phyloP scores from a whole-genome alignment of 1,140 invertebrate genomes.

The Carposina sasakii region DNA sequence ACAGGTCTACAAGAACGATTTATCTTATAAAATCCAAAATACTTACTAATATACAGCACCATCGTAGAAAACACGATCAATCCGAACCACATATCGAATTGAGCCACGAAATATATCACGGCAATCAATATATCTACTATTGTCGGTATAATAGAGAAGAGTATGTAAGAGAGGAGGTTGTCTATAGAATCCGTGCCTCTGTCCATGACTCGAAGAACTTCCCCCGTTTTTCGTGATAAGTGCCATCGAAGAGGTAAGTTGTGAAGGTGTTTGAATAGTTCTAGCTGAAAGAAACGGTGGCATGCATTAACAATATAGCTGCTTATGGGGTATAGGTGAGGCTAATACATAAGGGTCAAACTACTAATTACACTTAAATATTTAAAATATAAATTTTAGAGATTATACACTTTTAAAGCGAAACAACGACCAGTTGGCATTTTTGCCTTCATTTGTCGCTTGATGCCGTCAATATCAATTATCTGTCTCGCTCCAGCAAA shows the following conservation, averaged over 20 bases:
- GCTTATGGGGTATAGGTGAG: too few species aligned
- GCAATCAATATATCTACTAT: conserved; percentile 95
- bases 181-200: conserved; percentile 96
- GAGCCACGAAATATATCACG: conserved; percentile 88
- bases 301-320: too few species aligned
- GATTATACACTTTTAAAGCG: too few species aligned
- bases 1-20: too few species aligned
- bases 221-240: conserved; percentile 93
- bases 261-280: conserved; percentile 90
- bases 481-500: too few species aligned
- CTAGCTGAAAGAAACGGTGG: conserved; percentile 74
- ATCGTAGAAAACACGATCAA: conserved; percentile 95
- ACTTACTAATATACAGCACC: conserved; percentile 92
- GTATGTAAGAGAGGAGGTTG: conserved; percentile 90
- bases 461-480: too few species aligned
- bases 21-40: too few species aligned
- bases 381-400: too few species aligned
- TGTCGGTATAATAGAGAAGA: conserved; percentile 92
- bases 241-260: conserved; percentile 92
- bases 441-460: too few species aligned
- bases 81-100: conserved; percentile 95
- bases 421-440: too few species aligned
- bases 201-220: conserved; percentile 95
- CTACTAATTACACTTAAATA: too few species aligned
- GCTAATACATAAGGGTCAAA: too few species aligned